A percentile compares a stretch with the other conserved stretches of the same genome.
Evolutionary conservation across 2,113 vertebrate genomes (phyloP).

Genomic region (Oreotrochilus melanogaster): DNA sequence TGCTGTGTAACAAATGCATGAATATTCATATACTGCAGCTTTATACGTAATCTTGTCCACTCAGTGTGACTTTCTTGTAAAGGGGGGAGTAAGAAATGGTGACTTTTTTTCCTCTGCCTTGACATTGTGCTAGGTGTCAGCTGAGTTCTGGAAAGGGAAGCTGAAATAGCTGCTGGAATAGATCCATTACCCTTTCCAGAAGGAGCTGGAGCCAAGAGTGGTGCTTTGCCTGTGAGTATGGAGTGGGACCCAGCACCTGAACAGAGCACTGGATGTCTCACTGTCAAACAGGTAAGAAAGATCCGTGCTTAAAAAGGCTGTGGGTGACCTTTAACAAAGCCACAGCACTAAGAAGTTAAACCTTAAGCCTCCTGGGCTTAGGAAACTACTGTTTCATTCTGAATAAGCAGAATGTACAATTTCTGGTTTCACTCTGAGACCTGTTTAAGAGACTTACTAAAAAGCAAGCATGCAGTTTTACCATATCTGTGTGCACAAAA

Average conservation of each 20-base stretch:
- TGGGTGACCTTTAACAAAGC: not conserved
- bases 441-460: not conserved
- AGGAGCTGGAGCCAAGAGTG: not conserved
- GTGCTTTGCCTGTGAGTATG: rapidly evolving
- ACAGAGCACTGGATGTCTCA: not conserved
- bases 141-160: not conserved
- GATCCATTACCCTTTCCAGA: not conserved
- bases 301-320: not conserved
- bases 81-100: not conserved
- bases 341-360: not conserved
- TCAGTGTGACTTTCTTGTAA: not conserved
- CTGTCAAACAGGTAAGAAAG: not conserved
- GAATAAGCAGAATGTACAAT: not conserved
- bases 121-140: not conserved
- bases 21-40: not conserved
- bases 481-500: not conserved
- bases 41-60: not conserved
- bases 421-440: not conserved
- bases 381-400: not conserved
- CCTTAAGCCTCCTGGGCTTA: not conserved
- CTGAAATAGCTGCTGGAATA: not conserved
- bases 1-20: not conserved
- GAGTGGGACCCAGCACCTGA: not conserved
- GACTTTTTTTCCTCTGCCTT: not conserved
- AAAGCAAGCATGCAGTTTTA: not conserved